A percentile compares a stretch with the other conserved stretches of the same genome.
These are phyloP conservation scores for Cataglyphis cursor DNA, from an alignment of 2,888 invertebrate species.

Conservation along the genomic window DNA sequence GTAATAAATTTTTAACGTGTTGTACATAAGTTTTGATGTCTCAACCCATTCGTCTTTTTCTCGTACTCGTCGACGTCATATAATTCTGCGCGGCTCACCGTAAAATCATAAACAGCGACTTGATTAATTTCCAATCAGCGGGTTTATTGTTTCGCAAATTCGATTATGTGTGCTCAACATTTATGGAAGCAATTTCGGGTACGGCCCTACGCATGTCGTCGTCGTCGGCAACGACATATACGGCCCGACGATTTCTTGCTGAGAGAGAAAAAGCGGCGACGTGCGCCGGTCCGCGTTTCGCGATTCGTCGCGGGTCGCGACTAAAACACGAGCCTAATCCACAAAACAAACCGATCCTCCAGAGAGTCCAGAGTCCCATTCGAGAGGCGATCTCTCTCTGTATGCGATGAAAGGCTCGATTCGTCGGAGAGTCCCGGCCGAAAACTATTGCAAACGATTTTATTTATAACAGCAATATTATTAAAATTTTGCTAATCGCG, in stretches of 20 bases:
- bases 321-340: slow-evolving; percentile 74
- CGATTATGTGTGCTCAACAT: slow-evolving; percentile 51
- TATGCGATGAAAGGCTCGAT: slow-evolving; percentile 65
- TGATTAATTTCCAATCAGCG: slow-evolving; percentile 54
- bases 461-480: slow-evolving; percentile 70
- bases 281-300: slow-evolving; percentile 70
- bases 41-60: slow-evolving; percentile 4
- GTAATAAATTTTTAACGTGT: slow-evolving; percentile 51
- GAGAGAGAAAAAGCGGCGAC: slow-evolving; percentile 67
- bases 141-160: slow-evolving; percentile 49
- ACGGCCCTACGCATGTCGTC: slow-evolving; percentile 10
- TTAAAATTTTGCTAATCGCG: slow-evolving; percentile 62
- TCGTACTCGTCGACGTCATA: slow-evolving; percentile 13
- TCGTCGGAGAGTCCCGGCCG: slow-evolving; percentile 64
- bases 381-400: slow-evolving; percentile 47
- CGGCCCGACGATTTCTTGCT: slow-evolving; percentile 65
- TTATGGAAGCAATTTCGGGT: slow-evolving; percentile 54
- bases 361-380: slow-evolving; percentile 45
- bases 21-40: slow-evolving; percentile 41
- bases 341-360: slow-evolving; percentile 71
- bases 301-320: slow-evolving; percentile 72
- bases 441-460: slow-evolving; percentile 73
- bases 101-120: slow-evolving; percentile 43
- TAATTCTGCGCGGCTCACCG: slow-evolving; percentile 11
- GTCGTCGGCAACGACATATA: slow-evolving; percentile 56